Evolutionary conservation across 2,113 vertebrate species (phyloP).

Genomic region (Cephalopterus ornatus): DNA sequence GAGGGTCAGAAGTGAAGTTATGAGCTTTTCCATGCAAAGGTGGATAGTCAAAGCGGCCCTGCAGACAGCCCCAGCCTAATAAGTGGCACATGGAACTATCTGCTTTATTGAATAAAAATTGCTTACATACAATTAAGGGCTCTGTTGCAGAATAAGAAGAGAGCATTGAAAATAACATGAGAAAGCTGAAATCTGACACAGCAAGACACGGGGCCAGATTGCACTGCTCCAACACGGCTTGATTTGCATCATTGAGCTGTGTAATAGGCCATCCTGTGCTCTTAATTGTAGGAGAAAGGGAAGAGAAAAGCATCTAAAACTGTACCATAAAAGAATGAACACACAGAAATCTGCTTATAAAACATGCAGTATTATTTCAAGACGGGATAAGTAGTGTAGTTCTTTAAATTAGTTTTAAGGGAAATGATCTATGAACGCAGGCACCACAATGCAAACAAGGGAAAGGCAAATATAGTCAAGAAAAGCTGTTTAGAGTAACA

Average conservation of each 20-base stretch:
- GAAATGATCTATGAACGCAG: not conserved
- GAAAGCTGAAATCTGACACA: not conserved
- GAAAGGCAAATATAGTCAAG: not conserved
- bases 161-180: not conserved
- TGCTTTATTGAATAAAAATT: not conserved
- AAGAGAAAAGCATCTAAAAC: not conserved
- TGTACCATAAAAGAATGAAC: not conserved
- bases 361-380: not conserved
- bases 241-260: conserved; percentile 31
- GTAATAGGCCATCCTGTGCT: not conserved
- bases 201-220: not conserved
- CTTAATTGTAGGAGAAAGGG: not conserved
- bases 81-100: not conserved
- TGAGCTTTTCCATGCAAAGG: not conserved
- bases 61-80: not conserved
- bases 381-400: not conserved
- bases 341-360: not conserved
- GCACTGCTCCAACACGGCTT: not conserved
- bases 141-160: not conserved
- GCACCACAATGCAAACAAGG: not conserved
- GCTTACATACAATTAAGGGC: not conserved
- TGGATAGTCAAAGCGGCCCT: not conserved
- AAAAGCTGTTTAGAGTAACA: not conserved
- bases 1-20: not conserved
- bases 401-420: not conserved